Percentiles rank a stretch among this genome's conserved stretches.
Conservation (phyloP, 2,113 vertebrate species). For the Sylvilagus bachmani region DNA sequence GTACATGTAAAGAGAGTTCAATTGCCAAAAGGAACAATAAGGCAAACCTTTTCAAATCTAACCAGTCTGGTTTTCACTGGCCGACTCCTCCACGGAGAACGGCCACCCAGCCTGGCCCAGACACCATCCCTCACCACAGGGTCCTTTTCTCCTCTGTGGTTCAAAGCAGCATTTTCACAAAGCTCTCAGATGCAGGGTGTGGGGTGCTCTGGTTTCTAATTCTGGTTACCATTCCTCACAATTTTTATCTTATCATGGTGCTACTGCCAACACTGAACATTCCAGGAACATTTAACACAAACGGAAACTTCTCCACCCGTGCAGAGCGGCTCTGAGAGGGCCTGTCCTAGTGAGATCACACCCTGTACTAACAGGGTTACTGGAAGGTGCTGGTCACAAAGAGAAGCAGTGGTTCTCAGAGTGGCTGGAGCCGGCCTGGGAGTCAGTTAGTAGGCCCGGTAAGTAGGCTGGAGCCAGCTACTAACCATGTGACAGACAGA, state of each 20-base stretch:
- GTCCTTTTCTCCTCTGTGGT: background rate
- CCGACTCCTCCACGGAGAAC: slow-evolving; percentile 38
- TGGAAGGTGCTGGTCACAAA: background rate
- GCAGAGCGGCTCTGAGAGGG: background rate
- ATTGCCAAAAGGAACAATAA: background rate
- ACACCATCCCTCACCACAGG: background rate
- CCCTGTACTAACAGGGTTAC: background rate
- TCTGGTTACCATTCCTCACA: background rate
- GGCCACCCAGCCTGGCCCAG: background rate
- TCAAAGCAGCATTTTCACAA: slow-evolving; percentile 26
- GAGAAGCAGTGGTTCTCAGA: background rate
- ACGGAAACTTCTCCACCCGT: background rate
- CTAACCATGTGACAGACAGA: background rate
- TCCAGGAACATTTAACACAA: background rate
- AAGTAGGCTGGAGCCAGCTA: no score
- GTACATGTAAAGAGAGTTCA: slow-evolving; percentile 7
- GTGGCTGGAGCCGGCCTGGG: background rate
- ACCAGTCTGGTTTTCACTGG: background rate
- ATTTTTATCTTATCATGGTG: background rate
- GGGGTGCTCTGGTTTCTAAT: background rate
- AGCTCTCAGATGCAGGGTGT: background rate
- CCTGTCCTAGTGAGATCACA: background rate
- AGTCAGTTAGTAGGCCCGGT: no score
- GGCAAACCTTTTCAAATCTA: slow-evolving; percentile 1
- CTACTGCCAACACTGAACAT: background rate